A percentile compares a stretch with the other conserved stretches of the same genome.
phyloP scores from a whole-genome alignment of 2,113 vertebrate genomes.

The Hucho hucho region DNA sequence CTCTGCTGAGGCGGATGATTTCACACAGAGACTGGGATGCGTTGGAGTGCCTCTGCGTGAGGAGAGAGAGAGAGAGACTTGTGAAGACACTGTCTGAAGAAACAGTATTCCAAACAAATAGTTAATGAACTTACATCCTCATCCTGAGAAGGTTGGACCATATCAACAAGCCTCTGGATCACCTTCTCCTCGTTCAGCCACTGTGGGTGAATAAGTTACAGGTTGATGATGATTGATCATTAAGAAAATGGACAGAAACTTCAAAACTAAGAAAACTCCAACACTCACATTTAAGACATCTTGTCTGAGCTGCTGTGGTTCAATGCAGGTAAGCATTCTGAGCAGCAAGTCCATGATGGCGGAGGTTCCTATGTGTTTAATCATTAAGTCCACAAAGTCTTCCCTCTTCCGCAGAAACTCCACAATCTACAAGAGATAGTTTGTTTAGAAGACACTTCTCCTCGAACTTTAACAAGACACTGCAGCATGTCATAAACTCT shows the following conservation, averaged over 20 bases:
- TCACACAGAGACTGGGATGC: slow-evolving; percentile 98
- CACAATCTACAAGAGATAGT: slow-evolving; percentile 81
- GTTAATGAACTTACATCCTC: slow-evolving; percentile 87
- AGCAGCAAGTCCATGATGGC: slow-evolving; percentile 98
- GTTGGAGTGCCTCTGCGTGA: slow-evolving; percentile 91
- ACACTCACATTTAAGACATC: slow-evolving; percentile 90
- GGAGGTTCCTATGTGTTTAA: slow-evolving; percentile 98
- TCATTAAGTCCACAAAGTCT: slow-evolving; percentile 95
- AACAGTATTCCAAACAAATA: not conserved
- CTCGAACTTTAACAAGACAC: not conserved
- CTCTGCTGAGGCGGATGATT: slow-evolving; percentile 97
- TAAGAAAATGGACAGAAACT: not conserved
- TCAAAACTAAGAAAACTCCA: not conserved
- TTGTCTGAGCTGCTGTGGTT: slow-evolving; percentile 93
- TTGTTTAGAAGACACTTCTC: no score
- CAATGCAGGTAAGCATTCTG: slow-evolving; percentile 95
- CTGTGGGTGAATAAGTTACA: slow-evolving; percentile 59
- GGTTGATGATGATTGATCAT: not conserved
- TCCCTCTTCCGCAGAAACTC: slow-evolving; percentile 92
- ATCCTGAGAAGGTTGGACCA: slow-evolving; percentile 94
- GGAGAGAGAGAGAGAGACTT: slow-evolving; percentile 21
- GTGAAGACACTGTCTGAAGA: not conserved
- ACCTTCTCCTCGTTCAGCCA: slow-evolving; percentile 97
- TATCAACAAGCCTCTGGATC: slow-evolving; percentile 94
- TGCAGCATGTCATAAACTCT: slow-evolving; percentile 1